Conservation (phyloP, 1,140 invertebrate genomes). For the Colletes latitarsis region DNA sequence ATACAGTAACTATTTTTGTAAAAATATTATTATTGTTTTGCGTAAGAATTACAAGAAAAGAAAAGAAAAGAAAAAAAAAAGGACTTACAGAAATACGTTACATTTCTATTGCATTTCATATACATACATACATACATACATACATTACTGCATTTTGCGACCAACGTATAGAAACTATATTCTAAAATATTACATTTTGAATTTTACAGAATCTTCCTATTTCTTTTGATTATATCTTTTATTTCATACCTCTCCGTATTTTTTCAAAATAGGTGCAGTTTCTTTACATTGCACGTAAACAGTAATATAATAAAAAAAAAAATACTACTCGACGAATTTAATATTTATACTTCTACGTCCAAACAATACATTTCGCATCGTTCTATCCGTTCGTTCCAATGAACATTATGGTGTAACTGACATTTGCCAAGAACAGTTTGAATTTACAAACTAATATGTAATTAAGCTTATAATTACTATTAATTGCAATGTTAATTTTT, state of each 20-base stretch:
- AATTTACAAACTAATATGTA: background rate
- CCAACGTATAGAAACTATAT: slow-evolving; percentile 25
- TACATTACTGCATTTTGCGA: background rate
- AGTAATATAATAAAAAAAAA: slow-evolving; percentile 1
- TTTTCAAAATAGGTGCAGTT: background rate
- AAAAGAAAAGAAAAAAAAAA: too few species aligned
- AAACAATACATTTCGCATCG: background rate
- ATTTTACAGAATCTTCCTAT: slow-evolving; percentile 1
- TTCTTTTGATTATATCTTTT: background rate
- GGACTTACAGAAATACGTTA: background rate
- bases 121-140: background rate
- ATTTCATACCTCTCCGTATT: background rate
- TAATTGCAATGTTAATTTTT: slow-evolving; percentile 11
- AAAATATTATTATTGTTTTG: slow-evolving; percentile 22
- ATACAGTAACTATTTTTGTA: slow-evolving; percentile 34
- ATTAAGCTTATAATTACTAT: slow-evolving; percentile 1
- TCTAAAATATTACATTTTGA: slow-evolving; percentile 37
- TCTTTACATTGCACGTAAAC: background rate
- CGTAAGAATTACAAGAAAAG: slow-evolving; percentile 5
- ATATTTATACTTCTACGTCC: background rate
- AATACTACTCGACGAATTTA: slow-evolving; percentile 9
- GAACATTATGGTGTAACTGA: background rate
- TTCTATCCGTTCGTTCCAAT: background rate
- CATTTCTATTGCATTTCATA: background rate
- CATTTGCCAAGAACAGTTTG: background rate